These are phyloP conservation scores for Crotalus tigris DNA, from an alignment of 2,113 vertebrate species.

Conservation along the genomic window DNA sequence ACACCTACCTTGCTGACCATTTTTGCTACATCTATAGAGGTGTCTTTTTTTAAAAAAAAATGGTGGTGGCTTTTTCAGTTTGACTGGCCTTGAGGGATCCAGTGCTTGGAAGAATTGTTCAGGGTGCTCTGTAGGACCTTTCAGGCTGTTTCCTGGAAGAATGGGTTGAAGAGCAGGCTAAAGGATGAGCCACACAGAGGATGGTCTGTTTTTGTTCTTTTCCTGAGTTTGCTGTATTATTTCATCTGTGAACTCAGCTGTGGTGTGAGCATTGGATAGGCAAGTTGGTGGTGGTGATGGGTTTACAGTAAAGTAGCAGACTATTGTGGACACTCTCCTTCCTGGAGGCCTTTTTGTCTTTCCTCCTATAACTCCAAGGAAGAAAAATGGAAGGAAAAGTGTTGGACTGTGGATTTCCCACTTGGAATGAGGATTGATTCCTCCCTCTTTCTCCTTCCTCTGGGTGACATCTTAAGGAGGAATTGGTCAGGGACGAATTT, in stretches of 20 bases:
- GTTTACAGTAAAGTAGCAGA: too few species aligned
- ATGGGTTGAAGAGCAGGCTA: neutral
- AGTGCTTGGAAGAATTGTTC: neutral
- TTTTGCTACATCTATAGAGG: neutral
- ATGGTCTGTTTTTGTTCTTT: neutral
- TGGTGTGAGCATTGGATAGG: too few species aligned
- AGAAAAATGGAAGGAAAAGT: too few species aligned
- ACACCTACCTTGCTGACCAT: neutral
- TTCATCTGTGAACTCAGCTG: too few species aligned
- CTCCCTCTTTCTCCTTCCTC: neutral
- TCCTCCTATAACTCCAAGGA: too few species aligned
- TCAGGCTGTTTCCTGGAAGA: neutral
- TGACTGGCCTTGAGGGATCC: neutral
- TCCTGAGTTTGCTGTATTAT: too few species aligned
- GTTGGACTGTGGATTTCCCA: neutral
- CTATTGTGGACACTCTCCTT: too few species aligned
- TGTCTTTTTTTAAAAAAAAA: neutral
- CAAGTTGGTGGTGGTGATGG: too few species aligned
- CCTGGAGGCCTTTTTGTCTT: too few species aligned
- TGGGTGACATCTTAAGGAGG: neutral
- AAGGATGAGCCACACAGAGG: neutral
- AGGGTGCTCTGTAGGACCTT: neutral
- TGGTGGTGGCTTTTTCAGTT: neutral
- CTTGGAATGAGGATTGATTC: neutral
- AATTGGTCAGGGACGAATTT: neutral